Evolutionary conservation across 1,140 invertebrate genomes (phyloP), one percentile per base, ranked within the genome.

Genomic region (Aphelenchoides besseyi): DNA sequence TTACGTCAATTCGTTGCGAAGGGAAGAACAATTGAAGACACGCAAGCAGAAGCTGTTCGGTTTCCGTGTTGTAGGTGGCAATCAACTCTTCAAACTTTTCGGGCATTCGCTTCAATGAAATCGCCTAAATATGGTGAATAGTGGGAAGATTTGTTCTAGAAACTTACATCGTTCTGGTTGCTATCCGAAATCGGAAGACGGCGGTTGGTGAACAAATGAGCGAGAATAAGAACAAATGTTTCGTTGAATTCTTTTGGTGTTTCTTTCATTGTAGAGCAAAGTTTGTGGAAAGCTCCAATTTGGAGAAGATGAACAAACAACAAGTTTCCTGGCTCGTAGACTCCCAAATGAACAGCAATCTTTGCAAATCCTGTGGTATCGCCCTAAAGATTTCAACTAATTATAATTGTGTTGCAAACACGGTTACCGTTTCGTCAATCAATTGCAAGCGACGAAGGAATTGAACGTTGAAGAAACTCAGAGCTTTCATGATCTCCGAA

Each of bases 391-490:
- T n/a, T n/a, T n/a, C n/a, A 71, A 59, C 0, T 26, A 3, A 9
- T 62, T 26, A 35, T 73, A 0, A 29, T 30, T 59, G 30, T n/a
- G n/a, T n/a, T n/a, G n/a, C n/a, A n/a, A n/a, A n/a, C n/a, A n/a
- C n/a, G n/a, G n/a, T 12, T 23, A 76, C 79, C 18, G 82, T 73
- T 26, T 78, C 71, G 59, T 84, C 70, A 26, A 83, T 59, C 29
- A 83, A 69, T 53, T 84, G 75, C 30, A 83, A 69, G 52, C 72
- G 71, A 32, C 81, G 57, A 12, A 83, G 74, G 9, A 83, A 35
- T 63, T 83, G 82, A 32, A 83, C 67, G 35, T 80, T 82, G 74
- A 84, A 83, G 3, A 75, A 71, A n/a, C 74, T 68, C 35, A 82
- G 72, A 41, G 67, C 59, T 33, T 73, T 64, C 30, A 84, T 69